Conservation (phyloP, 2,888 invertebrate genomes). For the Rhamnusium bicolor region DNA sequence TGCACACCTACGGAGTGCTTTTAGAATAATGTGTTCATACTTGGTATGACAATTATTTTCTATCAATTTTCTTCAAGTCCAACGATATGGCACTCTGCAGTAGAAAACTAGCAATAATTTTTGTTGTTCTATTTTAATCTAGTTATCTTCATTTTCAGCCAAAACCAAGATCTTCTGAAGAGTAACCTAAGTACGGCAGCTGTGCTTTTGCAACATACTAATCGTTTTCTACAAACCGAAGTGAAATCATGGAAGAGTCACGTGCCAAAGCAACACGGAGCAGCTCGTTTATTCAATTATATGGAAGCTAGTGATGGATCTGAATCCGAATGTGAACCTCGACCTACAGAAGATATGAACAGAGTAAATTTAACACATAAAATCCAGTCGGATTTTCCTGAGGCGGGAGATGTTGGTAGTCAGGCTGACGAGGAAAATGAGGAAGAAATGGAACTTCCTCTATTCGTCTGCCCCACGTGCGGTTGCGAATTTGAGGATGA, state of each 20-base stretch:
- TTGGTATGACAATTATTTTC: too few species aligned
- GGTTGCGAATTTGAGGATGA: slow-evolving; percentile 74
- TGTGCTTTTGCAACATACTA: slow-evolving; percentile 66
- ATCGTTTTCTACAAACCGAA: slow-evolving; percentile 65
- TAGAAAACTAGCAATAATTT: too few species aligned
- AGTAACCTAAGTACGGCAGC: slow-evolving; percentile 65
- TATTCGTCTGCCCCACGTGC: slow-evolving; percentile 73
- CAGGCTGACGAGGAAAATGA: slow-evolving; percentile 66
- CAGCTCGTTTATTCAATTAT: slow-evolving; percentile 81
- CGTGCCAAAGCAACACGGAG: slow-evolving; percentile 74
- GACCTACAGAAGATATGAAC: slow-evolving; percentile 69
- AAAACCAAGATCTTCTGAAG: slow-evolving; percentile 54
- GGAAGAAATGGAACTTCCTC: slow-evolving; percentile 70
- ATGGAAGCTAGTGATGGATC: slow-evolving; percentile 84
- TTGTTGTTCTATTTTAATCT: too few species aligned
- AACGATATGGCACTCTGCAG: too few species aligned
- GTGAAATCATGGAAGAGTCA: slow-evolving; percentile 64
- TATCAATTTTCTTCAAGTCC: too few species aligned
- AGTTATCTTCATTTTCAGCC: slow-evolving; percentile 30
- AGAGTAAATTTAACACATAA: slow-evolving; percentile 66
- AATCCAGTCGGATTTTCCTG: slow-evolving; percentile 76
- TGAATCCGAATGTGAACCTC: slow-evolving; percentile 73
- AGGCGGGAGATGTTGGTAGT: slow-evolving; percentile 75
- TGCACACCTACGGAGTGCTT: too few species aligned
- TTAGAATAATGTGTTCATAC: too few species aligned